Base-by-base conservation (phyloP, 1,140 invertebrate species). In the Leptinotarsa lineolata region DNA sequence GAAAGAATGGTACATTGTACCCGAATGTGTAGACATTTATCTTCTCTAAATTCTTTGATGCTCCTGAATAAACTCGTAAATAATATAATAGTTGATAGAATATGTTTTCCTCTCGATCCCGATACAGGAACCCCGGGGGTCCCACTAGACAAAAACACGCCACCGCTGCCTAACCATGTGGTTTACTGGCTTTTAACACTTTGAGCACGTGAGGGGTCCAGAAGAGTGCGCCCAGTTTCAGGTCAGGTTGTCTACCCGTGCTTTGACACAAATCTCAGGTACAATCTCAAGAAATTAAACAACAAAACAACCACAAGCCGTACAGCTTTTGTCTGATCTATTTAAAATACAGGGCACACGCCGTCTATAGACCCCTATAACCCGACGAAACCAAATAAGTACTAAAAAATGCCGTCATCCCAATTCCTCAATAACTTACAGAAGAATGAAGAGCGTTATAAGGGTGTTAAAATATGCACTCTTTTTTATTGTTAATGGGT, bases 251-350 rank as follows among this genome's bases (percentile, higher is more conserved):
- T 65, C 30, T 68, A 24, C 22, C 18, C 60, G 20, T 48, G 66
- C 66, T 68, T 68, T 68, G 66, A 68, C 66, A 68, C 66, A 68
- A 46, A 68, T 44, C 66, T 48, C 66, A 68, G 66, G 66, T 68
- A 68, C 15, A 68, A 21, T 39, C 45, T 45, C 13, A 46, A 21
- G 45, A 68, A 68, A 68, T 68, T 18, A 63, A 63, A 63, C 60
- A 63, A 63, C 60, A 21, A 48, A 68, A 68, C 45, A 48, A 68
- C 45, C 66, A 24, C 63, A 65, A 24, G 22, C 63, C 20, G 20
- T 16, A 22, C 16, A 22, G 63, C 63, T 39, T 21, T 65, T 65
- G 63, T 65, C 63, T 65, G 63, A 54, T 54, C 48, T 54, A 54
- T 63, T 63, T 63, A 24, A 24, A 63, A 20, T 24, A 63, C 60